phyloP scores from a whole-genome alignment of 1,140 invertebrate genomes.

The Caenorhabditis briggsae region DNA sequence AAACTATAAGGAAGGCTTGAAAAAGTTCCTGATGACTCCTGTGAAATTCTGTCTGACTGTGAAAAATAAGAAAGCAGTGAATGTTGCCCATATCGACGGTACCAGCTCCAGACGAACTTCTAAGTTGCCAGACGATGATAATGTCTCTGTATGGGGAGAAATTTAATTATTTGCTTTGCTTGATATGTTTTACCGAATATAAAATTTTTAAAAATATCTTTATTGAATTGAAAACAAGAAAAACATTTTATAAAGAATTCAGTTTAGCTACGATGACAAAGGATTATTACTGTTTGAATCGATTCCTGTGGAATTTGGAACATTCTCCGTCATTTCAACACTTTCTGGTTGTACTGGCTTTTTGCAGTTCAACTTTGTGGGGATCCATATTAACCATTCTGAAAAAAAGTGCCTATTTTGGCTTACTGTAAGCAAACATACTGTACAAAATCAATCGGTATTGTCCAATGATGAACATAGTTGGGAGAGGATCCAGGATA shows the following conservation, averaged over 20 bases:
- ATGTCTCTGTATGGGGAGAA: not conserved
- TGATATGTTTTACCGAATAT: no score
- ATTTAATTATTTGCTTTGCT: not conserved
- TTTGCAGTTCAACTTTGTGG: not conserved
- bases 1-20: constrained; percentile 11
- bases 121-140: not conserved
- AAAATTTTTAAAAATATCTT: no score
- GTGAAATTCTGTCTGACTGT: not conserved
- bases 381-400: not conserved
- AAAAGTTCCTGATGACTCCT: not conserved
- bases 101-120: not conserved
- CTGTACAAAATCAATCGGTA: not conserved
- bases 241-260: no score
- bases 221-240: no score
- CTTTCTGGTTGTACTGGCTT: not conserved
- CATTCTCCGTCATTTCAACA: not conserved
- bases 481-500: not conserved
- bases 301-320: not conserved
- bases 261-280: no score
- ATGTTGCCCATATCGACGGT: not conserved
- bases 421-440: not conserved
- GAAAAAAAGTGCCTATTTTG: not conserved
- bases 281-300: not conserved
- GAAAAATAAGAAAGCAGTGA: not conserved
- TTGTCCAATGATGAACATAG: constrained; percentile 29